These are phyloP conservation scores for Gallinago media DNA, from an alignment of 2,113 vertebrate species.

Conservation along the genomic window DNA sequence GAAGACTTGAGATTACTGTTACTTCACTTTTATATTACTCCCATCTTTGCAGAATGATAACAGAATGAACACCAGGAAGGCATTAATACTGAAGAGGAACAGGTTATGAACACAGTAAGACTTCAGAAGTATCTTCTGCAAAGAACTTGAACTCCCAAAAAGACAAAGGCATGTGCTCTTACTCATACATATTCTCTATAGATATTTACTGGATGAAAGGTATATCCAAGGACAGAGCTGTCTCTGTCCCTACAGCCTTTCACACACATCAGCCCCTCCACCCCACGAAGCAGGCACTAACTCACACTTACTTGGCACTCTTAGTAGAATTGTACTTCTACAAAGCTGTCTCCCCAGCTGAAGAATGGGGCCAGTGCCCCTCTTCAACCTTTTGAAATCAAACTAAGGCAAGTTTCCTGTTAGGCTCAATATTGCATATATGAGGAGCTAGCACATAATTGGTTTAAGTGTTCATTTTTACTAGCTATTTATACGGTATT, in stretches of 20 bases:
- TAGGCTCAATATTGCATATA: neutral
- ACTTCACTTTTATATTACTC: neutral
- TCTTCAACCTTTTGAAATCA: neutral
- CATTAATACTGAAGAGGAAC: neutral
- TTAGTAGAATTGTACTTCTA: neutral
- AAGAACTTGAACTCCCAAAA: neutral
- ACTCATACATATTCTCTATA: neutral
- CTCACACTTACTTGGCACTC: neutral
- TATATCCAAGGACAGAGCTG: neutral
- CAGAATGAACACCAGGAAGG: neutral
- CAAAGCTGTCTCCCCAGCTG: neutral
- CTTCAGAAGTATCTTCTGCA: no score
- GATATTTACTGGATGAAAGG: neutral
- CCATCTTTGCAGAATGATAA: neutral
- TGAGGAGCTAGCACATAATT: neutral
- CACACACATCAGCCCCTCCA: neutral
- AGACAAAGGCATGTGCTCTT: neutral
- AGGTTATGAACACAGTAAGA: neutral
- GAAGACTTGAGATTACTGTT: neutral
- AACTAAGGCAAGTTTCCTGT: neutral
- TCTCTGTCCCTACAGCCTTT: neutral
- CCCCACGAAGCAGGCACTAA: neutral
- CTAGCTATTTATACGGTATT: neutral
- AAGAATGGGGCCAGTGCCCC: neutral
- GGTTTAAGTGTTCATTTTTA: neutral